Base-by-base conservation (phyloP, 1,140 invertebrate genomes). In the Cyphomyrmex costatus region DNA sequence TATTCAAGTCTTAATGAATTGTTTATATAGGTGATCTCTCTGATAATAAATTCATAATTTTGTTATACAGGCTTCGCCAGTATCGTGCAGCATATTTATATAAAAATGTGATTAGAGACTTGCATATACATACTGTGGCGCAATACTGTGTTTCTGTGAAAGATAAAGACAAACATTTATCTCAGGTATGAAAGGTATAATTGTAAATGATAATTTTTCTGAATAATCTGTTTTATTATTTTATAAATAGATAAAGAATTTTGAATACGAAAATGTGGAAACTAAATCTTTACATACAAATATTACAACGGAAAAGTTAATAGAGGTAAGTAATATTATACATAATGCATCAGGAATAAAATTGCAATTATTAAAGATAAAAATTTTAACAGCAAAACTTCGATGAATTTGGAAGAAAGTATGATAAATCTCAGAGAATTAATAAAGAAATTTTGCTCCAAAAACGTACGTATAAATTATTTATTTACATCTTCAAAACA, bases 391-490 rank as follows among this genome's bases (percentile, higher is more conserved):
- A 83, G 79, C 33, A 58, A 80, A n/a, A 1, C 8, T 1, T 14
- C 0, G 5, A 68, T 56, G 3, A 60, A n/a, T 49, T 58, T 16
- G 51, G 8, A 21, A 10, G 24, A 10, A 27, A 65, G 12, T 7
- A 36, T n/a, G 3, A 7, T 65, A n/a, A 42, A n/a, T 14, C 60
- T 73, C 21, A 46, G 0, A 58, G 12, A 2, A 19, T 46, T 73
- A 61, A 46, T 46, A 30, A 33, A 12, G 53, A 74, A 30, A 14
- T 8, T 1, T 1, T 46, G 3, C 42, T 3, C 10, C 21, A 10
- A 14, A 73, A 74, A 83, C 60, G 79, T 83, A 83, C 61, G 79
- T 82, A 82, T n/a, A 80, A 24, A 65, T n/a, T 24, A n/a, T 14
- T n/a, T 77, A n/a, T n/a, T n/a, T n/a, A n/a, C n/a, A n/a, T n/a